A percentile compares a stretch with the other conserved stretches of the same genome.
Evolutionary conservation across 2,797 vertebrate species (phyloP).

Genomic region (Sebastes steindachneri): DNA sequence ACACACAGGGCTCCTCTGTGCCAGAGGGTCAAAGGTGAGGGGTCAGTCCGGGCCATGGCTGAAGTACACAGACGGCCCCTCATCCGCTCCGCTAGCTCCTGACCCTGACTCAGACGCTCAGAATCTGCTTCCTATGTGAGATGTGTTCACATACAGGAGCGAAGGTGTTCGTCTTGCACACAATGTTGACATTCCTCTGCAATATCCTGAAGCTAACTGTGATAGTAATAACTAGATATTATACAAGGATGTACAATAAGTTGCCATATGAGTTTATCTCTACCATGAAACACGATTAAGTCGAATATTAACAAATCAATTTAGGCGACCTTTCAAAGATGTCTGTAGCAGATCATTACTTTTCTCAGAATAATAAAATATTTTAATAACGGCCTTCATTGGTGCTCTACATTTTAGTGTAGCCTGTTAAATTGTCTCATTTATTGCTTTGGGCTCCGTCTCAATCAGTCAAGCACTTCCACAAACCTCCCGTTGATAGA

Average conservation of each 20-base stretch:
- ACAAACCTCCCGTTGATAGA: slow-evolving; percentile 25
- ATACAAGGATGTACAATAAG: background rate
- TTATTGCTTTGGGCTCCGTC: slow-evolving; percentile 13
- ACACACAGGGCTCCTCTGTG: slow-evolving; percentile 65
- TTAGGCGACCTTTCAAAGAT: background rate
- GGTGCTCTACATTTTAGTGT: background rate
- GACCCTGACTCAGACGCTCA: slow-evolving; percentile 62
- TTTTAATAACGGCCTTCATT: background rate
- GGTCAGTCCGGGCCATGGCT: slow-evolving; percentile 51
- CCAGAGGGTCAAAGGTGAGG: slow-evolving; percentile 48
- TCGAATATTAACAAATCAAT: background rate
- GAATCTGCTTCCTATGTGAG: slow-evolving; percentile 74
- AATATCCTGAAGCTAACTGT: background rate
- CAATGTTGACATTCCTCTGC: background rate
- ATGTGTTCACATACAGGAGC: slow-evolving; percentile 64
- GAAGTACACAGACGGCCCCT: slow-evolving; percentile 52
- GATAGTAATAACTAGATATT: background rate
- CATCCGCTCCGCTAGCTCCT: slow-evolving; percentile 38
- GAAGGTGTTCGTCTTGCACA: slow-evolving; percentile 38
- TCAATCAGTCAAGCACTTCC: slow-evolving; percentile 18
- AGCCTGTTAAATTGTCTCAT: background rate
- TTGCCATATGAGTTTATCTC: background rate
- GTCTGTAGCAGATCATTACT: background rate
- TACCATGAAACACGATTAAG: background rate
- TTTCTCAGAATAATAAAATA: background rate